A percentile compares a stretch with the other conserved stretches of the same genome.
phyloP scores from a whole-genome alignment of 2,113 vertebrate species.

The Trogon melanurus region DNA sequence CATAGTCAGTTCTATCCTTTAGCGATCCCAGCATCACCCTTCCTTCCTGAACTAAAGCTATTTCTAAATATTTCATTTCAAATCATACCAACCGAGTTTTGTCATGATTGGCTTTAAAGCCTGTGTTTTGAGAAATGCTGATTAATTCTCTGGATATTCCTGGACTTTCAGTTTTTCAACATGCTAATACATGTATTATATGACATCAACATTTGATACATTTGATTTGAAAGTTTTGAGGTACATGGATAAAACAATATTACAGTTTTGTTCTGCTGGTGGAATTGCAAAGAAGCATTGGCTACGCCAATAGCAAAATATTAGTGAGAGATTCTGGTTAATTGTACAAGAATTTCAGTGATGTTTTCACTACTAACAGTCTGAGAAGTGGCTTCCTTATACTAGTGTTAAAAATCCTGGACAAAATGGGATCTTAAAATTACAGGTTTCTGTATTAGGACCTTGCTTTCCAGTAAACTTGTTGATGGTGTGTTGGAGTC shows the following conservation, averaged over 20 bases:
- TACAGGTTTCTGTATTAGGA: not conserved
- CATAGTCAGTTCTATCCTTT: not conserved
- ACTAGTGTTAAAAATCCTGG: not conserved
- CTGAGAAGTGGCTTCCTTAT: not conserved
- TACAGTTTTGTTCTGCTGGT: not conserved
- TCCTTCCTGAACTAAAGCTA: not conserved
- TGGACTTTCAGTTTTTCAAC: not conserved
- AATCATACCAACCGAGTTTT: not conserved
- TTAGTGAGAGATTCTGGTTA: not conserved
- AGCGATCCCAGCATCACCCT: not conserved
- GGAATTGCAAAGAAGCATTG: not conserved
- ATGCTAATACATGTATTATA: not conserved
- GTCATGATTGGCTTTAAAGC: not conserved
- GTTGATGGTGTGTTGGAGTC: not conserved
- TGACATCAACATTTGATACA: not conserved
- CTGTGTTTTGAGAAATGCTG: not conserved
- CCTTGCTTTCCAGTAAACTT: not conserved
- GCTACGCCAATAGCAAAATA: not conserved
- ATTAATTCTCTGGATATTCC: not conserved
- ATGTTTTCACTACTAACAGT: not conserved
- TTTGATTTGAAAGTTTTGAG: not conserved
- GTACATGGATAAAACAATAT: not conserved
- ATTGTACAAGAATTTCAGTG: not conserved
- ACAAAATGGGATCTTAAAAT: not conserved
- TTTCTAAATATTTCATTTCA: not conserved